phyloP scores from a whole-genome alignment of 2,888 invertebrate genomes.

The Plebejus anna region DNA sequence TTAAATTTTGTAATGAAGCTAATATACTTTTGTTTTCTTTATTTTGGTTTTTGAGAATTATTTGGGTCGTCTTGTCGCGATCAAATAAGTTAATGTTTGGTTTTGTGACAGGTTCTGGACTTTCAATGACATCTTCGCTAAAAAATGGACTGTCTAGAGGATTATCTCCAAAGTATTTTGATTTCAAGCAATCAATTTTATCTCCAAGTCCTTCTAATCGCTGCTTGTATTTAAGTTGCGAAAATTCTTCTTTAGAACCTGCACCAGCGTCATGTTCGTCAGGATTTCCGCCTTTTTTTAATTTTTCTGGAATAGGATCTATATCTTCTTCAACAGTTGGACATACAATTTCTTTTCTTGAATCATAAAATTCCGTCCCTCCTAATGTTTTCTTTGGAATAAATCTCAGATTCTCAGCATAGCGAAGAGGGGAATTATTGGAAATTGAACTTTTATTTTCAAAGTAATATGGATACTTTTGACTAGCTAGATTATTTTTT shows the following conservation, averaged over 20 bases:
- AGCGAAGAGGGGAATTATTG: constrained; percentile 82
- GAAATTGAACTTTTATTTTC: constrained; percentile 58
- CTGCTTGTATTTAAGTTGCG: constrained; percentile 57
- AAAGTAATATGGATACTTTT: constrained; percentile 85
- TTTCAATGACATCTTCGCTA: constrained; percentile 73
- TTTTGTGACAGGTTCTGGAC: constrained; percentile 64
- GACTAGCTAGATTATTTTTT: constrained; percentile 39
- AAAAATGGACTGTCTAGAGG: constrained; percentile 89
- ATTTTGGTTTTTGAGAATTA: not conserved
- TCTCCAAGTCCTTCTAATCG: constrained; percentile 83
- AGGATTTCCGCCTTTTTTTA: constrained; percentile 57
- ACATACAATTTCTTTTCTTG: constrained; percentile 74
- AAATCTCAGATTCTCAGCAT: constrained; percentile 81
- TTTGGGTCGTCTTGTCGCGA: constrained; percentile 28
- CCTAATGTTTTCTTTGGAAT: constrained; percentile 83
- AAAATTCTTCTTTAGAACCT: constrained; percentile 45
- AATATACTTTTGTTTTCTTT: not conserved
- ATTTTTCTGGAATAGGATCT: constrained; percentile 77
- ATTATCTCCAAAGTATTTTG: constrained; percentile 86
- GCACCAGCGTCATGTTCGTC: constrained; percentile 44
- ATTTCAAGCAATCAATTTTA: constrained; percentile 86
- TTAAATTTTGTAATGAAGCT: not conserved
- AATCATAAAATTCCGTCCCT: constrained; percentile 86
- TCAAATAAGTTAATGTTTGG: constrained; percentile 48
- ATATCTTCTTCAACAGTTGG: constrained; percentile 76